Base-by-base conservation (phyloP, 2,888 invertebrate species). In the Apamea epomidion region DNA sequence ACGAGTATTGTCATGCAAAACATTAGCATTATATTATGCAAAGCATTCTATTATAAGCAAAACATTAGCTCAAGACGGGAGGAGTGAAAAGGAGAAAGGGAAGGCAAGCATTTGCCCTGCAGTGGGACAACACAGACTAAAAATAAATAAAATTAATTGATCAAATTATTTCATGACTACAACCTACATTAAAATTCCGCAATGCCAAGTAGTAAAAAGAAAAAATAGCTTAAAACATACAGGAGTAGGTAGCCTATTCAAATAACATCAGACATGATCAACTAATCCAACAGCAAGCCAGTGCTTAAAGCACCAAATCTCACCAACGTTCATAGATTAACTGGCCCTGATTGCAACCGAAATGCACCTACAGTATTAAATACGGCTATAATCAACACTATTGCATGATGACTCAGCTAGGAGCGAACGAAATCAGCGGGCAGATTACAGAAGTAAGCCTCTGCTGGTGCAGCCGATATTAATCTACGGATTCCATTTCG, bases 361-460 rank as follows among this genome's bases (percentile, higher is more conserved):
- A 84, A 78, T 29, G 45, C 3, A 54, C 45, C 32, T 8, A 14
- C 25, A 21, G 8, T 25, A 37, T 51, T 69, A 42, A 48, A 81
- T 29, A 74, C 16, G 73, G 58, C 18, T 45, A 64, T 37, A n/a
- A 54, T 37, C 7, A 72, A 45, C 21, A 69, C 32, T 42, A 81
- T 58, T 64, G 14, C 37, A 54, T 75, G 68, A 54, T 82, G 64
- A 67, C 10, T 72, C 37, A 83, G 62, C 69, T 45, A 67, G 76
- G n/a, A 75, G 67, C 29, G n/a, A 68, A 67, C 18, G 70, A 69
- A 87, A 87, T 80, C 87, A 73, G 69, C 77, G 25, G 10, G 29
- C 65, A 84, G 72, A 80, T 84, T 84, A 75, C 76, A 76, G 69
- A 77, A 29, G 54, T 68, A 79, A 74, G 65, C 76, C 64, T 74